Base-by-base conservation (phyloP, 1,140 invertebrate genomes). In the Lucilia sericata region DNA sequence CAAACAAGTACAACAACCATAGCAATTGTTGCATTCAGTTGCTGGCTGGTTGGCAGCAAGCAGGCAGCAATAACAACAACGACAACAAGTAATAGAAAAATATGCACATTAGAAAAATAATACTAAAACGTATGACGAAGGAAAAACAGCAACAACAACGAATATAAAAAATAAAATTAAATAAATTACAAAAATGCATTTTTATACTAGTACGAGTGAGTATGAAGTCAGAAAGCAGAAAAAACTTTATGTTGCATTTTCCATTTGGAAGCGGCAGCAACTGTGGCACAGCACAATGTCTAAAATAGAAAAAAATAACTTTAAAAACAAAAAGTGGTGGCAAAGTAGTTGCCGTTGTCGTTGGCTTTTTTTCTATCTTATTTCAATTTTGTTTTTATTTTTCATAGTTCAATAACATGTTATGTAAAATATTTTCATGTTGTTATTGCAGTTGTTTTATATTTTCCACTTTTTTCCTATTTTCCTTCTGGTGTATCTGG, bases 391-490 rank as follows among this genome's bases (percentile, higher is more conserved):
- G 55, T 83, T 83, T 65, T 42, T 42, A 21, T 83, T 74, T 74
- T 83, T 47, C 55, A 70, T 21, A 70, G 65, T 70, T 70, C 65
- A 70, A 70, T 70, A 70, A 70, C 65, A 70, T 25, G 65, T 70
- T 70, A 70, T 70, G 65, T 70, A 70, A 70, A 70, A n/a, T 70
- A 25, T 70, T 70, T 70, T 70, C 80, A n/a, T 51, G 42, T 30
- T 49, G 42, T 21, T 49, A 30, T 42, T 76, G 74, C 42, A 42
- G 74, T n/a, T 14, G n/a, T 42, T 76, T 84, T 83, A 84, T 55
- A 86, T 83, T 49, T 87, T 86, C 82, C 86, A 86, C 75, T 86
- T 80, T 88, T 87, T 85, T 86, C 36, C 47, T 49, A 49, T 80
- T 80, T 78, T 80, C 42, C 78, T 84, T 84, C 84, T 25, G 21